phyloP scores from a whole-genome alignment of 2,888 invertebrate genomes.

The Pyrocoelia pectoralis region DNA sequence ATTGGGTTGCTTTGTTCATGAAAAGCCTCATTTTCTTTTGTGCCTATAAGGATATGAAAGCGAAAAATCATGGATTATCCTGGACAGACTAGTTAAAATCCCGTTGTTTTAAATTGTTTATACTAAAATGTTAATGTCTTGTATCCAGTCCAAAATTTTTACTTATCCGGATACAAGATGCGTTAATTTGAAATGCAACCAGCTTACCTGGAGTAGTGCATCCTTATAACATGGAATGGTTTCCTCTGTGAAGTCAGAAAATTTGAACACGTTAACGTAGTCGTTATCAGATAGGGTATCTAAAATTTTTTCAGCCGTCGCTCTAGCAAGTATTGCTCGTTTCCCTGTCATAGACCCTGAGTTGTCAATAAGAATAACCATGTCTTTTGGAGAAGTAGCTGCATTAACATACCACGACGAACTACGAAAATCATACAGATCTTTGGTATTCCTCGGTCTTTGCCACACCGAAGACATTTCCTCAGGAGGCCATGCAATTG shows the following conservation, averaged over 20 bases:
- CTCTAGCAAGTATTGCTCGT: constrained; percentile 83
- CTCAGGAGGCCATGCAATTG: constrained; percentile 86
- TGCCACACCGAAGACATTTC: constrained; percentile 65
- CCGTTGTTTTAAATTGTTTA: too few relatives aligned
- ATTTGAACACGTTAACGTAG: constrained; percentile 93
- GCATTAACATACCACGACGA: constrained; percentile 97
- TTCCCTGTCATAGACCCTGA: constrained; percentile 90
- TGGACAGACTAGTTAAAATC: too few relatives aligned
- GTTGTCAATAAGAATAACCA: constrained; percentile 91
- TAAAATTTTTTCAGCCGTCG: constrained; percentile 87
- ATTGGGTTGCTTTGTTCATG: too few relatives aligned
- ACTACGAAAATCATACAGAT: constrained; percentile 93
- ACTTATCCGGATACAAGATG: not conserved
- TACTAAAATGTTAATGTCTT: too few relatives aligned
- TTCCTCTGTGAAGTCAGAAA: constrained; percentile 83
- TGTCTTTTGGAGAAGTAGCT: constrained; percentile 96
- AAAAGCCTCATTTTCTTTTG: too few relatives aligned
- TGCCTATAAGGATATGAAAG: too few relatives aligned
- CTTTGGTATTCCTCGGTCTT: constrained; percentile 78
- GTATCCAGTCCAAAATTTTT: constrained; percentile 1
- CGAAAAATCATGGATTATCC: too few relatives aligned
- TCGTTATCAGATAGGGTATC: constrained; percentile 97
- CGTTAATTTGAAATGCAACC: not conserved
- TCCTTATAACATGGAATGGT: constrained; percentile 91
- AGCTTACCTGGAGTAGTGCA: constrained; percentile 82